phyloP scores from a whole-genome alignment of 2,888 invertebrate genomes.

The Mantis religiosa region DNA sequence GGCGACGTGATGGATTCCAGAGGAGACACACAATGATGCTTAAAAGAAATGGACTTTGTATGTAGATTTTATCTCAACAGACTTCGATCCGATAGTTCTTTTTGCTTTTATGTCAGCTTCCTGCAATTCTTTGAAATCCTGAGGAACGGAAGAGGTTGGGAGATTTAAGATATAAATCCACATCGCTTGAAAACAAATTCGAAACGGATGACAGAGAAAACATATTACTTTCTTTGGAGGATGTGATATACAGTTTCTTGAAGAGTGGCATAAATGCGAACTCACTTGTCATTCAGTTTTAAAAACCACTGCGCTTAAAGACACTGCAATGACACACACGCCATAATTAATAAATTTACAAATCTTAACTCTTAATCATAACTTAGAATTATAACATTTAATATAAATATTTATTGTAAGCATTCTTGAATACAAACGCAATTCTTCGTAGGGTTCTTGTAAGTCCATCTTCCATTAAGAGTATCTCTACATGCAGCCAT shows the following conservation, averaged over 20 bases:
- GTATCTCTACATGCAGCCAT: neutral
- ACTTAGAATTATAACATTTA: no score
- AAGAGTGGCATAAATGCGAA: neutral
- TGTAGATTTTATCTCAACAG: neutral
- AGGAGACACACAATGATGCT: neutral
- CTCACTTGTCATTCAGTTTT: no score
- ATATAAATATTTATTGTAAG: no score
- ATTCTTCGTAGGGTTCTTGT: neutral
- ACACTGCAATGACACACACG: no score
- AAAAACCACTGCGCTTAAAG: no score
- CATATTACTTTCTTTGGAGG: neutral
- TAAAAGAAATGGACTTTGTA: neutral
- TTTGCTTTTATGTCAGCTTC: neutral
- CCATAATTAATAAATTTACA: no score
- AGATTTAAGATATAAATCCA: neutral
- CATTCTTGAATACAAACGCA: neutral
- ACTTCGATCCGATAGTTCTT: neutral
- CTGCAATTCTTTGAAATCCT: neutral
- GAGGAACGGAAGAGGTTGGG: neutral
- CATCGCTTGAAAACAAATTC: neutral
- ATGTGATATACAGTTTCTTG: neutral
- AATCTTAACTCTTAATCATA: no score
- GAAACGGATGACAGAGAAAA: neutral
- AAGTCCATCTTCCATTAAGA: neutral
- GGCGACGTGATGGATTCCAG: neutral